Percentiles rank a stretch among this genome's conserved stretches.
Evolutionary conservation across 1,140 invertebrate species (phyloP).

Genomic region (Lepidurus apus): DNA sequence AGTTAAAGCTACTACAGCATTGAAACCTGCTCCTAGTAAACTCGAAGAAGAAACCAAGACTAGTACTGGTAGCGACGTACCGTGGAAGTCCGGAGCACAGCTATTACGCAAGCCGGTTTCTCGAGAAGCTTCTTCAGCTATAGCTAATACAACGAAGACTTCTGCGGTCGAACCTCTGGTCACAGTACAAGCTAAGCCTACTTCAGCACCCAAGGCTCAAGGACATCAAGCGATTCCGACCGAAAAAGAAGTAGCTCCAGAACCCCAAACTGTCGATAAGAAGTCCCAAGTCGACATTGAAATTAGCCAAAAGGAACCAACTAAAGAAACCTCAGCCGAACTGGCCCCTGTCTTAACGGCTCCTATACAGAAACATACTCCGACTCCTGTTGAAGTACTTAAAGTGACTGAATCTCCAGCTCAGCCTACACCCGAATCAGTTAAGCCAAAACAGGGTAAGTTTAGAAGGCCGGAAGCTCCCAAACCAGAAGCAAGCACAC

Average conservation of each 20-base stretch:
- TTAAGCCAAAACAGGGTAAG: not conserved
- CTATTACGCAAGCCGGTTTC: conserved; percentile 24
- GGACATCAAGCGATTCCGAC: not conserved
- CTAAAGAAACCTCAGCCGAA: not conserved
- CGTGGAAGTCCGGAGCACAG: conserved; percentile 30
- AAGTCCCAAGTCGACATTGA: not conserved
- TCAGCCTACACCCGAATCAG: not conserved
- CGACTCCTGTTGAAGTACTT: too few relatives aligned
- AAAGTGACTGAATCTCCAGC: not conserved
- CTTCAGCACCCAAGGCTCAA: not conserved
- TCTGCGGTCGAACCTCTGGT: not conserved
- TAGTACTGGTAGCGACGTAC: conserved; percentile 9
- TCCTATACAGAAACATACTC: not conserved
- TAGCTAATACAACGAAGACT: not conserved
- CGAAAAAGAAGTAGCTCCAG: not conserved
- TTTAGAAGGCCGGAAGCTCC: conserved; percentile 38
- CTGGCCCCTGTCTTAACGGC: not conserved
- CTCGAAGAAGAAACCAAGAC: conserved; percentile 20
- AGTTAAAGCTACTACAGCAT: not conserved
- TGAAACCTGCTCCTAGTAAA: conserved; percentile 12
- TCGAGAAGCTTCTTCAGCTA: conserved; percentile 2
- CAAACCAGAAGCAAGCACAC: conserved; percentile 36
- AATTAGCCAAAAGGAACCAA: not conserved
- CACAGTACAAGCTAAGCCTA: not conserved
- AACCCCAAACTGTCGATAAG: not conserved